These are phyloP conservation scores for Babyrousa celebensis DNA, from an alignment of 2,797 vertebrate genomes.

Conservation along the genomic window DNA sequence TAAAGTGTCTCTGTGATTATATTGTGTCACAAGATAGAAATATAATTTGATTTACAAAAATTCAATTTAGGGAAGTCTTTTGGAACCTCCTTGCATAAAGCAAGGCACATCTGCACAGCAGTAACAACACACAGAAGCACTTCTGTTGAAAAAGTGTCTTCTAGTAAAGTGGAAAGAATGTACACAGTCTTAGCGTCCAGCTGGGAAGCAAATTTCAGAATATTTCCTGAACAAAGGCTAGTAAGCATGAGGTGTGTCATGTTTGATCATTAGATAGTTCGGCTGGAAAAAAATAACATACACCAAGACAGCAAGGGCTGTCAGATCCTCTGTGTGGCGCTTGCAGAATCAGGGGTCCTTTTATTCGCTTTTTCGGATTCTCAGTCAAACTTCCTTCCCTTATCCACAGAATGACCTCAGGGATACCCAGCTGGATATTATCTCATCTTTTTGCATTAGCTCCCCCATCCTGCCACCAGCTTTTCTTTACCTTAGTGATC, in stretches of 20 bases:
- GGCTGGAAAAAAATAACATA: constrained; percentile 71
- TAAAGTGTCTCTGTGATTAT: constrained; percentile 58
- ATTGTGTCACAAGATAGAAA: constrained; percentile 45
- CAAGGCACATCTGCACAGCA: constrained; percentile 69
- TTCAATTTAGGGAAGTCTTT: constrained; percentile 70
- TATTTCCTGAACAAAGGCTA: constrained; percentile 83
- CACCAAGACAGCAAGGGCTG: constrained; percentile 60
- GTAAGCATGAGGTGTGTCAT: constrained; percentile 77
- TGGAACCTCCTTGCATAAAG: constrained; percentile 67
- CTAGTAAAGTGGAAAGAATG: constrained; percentile 73
- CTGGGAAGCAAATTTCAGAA: constrained; percentile 83
- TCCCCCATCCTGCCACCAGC: constrained; percentile 78
- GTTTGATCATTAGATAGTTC: constrained; percentile 84
- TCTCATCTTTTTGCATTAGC: constrained; percentile 85
- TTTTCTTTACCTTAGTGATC: constrained; percentile 85
- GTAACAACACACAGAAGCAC: constrained; percentile 62
- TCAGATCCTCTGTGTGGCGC: constrained; percentile 70
- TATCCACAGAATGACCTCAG: constrained; percentile 83
- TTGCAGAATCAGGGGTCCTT: constrained; percentile 74
- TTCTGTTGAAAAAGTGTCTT: constrained; percentile 74
- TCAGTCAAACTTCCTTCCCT: constrained; percentile 75
- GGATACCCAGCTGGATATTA: constrained; percentile 83
- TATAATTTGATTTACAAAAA: constrained; percentile 75
- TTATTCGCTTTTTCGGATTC: constrained; percentile 81
- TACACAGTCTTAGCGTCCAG: constrained; percentile 82